phyloP scores from a whole-genome alignment of 2,113 vertebrate species.

The Ophthalmolycus amberensis region DNA sequence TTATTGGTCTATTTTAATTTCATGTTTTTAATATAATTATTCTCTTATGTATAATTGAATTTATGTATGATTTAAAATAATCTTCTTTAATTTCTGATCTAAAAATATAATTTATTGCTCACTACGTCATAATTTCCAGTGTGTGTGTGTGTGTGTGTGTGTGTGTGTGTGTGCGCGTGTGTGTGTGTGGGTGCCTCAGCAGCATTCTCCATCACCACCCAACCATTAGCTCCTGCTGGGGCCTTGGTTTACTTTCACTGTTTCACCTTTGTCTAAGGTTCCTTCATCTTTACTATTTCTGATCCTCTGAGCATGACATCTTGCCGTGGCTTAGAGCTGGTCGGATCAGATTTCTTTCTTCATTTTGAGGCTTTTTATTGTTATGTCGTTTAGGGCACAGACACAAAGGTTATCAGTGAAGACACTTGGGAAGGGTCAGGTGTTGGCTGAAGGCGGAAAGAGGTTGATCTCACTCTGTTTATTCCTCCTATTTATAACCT shows the following conservation, averaged over 20 bases:
- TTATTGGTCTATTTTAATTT: too few species aligned
- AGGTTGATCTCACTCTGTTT: conserved; percentile 30
- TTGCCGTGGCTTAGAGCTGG: neutral
- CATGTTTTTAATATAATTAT: too few species aligned
- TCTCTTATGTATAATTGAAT: too few species aligned
- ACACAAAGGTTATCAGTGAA: neutral
- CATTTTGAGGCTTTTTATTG: conserved; percentile 6
- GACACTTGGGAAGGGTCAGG: neutral
- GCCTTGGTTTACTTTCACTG: conserved; percentile 13
- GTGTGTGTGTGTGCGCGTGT: neutral
- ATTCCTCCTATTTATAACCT: conserved; percentile 33
- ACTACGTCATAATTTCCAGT: too few species aligned
- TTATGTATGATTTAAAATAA: too few species aligned
- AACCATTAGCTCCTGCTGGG: conserved; percentile 13
- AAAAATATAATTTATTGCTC: too few species aligned
- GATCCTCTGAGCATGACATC: neutral
- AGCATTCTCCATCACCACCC: conserved; percentile 10
- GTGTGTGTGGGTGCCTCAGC: neutral
- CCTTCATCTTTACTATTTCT: conserved; percentile 15
- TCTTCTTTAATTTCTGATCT: too few species aligned
- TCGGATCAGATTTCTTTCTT: neutral
- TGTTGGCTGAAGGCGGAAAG: neutral
- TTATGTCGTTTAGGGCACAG: neutral
- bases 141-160: neutral
- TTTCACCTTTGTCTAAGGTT: neutral